phyloP scores from a whole-genome alignment of 64 coral and sea anemone genomes.

The Montipora sp. region DNA sequence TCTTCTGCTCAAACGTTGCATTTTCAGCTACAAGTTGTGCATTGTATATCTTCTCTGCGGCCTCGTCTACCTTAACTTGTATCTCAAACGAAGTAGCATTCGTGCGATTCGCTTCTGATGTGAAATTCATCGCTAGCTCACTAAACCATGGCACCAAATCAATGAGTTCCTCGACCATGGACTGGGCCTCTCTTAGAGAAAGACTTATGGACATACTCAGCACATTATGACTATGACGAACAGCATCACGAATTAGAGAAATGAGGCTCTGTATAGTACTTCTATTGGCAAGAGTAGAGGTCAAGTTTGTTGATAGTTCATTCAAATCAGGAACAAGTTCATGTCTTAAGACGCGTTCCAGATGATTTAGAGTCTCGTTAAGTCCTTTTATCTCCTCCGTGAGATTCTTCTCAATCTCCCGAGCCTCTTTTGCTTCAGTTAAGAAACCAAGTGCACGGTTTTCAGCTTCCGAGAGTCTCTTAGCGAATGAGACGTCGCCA shows the following conservation, averaged over 20 bases:
- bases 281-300: neutral
- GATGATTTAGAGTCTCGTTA: constrained; percentile 73
- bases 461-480: constrained; percentile 44
- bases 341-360: constrained; percentile 66
- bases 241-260: constrained; percentile 16
- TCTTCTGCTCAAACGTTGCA: constrained; percentile 21
- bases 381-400: constrained; percentile 69
- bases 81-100: constrained; percentile 66
- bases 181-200: constrained; percentile 42
- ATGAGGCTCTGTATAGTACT: constrained; percentile 66
- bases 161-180: constrained; percentile 18
- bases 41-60: constrained; percentile 8
- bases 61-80: constrained; percentile 11
- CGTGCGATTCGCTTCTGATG: constrained; percentile 27
- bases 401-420: constrained; percentile 65
- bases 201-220: constrained; percentile 60
- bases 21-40: neutral
- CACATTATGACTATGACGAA: constrained; percentile 40
- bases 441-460: constrained; percentile 24
- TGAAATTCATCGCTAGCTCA: constrained; percentile 49
- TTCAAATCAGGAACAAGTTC: constrained; percentile 59
- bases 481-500: constrained; percentile 78
- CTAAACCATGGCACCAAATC: constrained; percentile 60
- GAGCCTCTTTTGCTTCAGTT: constrained; percentile 69
- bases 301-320: constrained; percentile 31